Conservation (phyloP, 2,888 invertebrate species). For the Psylliodes chrysocephalus region DNA sequence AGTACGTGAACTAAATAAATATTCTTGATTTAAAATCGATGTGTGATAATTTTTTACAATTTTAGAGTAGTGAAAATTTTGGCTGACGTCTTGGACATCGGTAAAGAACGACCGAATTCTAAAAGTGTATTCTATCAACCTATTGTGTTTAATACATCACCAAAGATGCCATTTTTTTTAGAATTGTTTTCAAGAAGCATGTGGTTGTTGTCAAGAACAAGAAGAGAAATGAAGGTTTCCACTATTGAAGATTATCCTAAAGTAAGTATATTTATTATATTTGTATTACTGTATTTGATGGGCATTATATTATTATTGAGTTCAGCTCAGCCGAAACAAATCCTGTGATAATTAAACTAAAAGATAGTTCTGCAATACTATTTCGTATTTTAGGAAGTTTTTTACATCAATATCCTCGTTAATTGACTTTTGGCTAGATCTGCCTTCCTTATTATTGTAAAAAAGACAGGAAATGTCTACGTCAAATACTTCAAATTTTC, state of each 20-base stretch:
- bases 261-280: too few relatives aligned
- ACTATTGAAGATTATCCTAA: slow-evolving; percentile 59
- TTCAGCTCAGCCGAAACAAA: too few relatives aligned
- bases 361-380: too few relatives aligned
- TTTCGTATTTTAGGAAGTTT: too few relatives aligned
- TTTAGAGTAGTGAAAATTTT: slow-evolving; percentile 58
- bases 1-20: slow-evolving; percentile 43
- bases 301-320: too few relatives aligned
- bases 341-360: too few relatives aligned
- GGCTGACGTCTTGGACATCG: slow-evolving; percentile 57
- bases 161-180: slow-evolving; percentile 56
- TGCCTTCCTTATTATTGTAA: too few relatives aligned
- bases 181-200: slow-evolving; percentile 61
- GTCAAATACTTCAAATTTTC: too few relatives aligned
- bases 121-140: slow-evolving; percentile 57
- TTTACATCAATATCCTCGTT: too few relatives aligned
- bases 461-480: too few relatives aligned
- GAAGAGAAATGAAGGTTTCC: slow-evolving; percentile 61
- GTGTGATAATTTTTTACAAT: slow-evolving; percentile 16
- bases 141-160: slow-evolving; percentile 55
- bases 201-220: slow-evolving; percentile 60
- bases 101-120: slow-evolving; percentile 55
- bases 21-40: background rate
- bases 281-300: too few relatives aligned
- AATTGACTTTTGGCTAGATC: too few relatives aligned